Conservation (phyloP, 2,888 invertebrate species). For the Sarcophaga caerulescens region DNA sequence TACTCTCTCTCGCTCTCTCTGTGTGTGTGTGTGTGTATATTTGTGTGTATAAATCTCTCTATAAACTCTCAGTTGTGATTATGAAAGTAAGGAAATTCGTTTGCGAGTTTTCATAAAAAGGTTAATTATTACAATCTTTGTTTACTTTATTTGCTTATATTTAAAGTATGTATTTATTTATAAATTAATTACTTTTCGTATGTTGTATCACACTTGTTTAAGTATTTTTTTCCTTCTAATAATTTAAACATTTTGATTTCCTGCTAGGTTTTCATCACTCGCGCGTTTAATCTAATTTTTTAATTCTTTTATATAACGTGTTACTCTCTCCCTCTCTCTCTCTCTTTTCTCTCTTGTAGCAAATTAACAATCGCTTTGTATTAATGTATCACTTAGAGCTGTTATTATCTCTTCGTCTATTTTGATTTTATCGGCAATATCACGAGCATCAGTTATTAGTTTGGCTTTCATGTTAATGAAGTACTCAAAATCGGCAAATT, state of each 20-base stretch:
- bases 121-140: slow-evolving; percentile 11
- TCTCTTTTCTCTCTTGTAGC: slow-evolving; percentile 24
- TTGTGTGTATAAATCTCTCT: slow-evolving; percentile 56
- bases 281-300: background rate
- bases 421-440: slow-evolving; percentile 91
- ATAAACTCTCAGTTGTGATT: slow-evolving; percentile 52
- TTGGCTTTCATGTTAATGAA: slow-evolving; percentile 94
- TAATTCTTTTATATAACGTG: background rate
- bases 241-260: slow-evolving; percentile 22
- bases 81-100: slow-evolving; percentile 66
- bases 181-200: slow-evolving; percentile 32
- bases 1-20: background rate
- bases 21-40: background rate
- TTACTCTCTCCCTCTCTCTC: background rate
- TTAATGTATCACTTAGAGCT: slow-evolving; percentile 83
- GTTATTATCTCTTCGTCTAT: slow-evolving; percentile 90
- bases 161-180: slow-evolving; percentile 36
- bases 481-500: slow-evolving; percentile 90
- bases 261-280: background rate
- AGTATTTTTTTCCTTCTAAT: background rate
- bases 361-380: slow-evolving; percentile 80
- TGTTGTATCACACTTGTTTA: slow-evolving; percentile 59
- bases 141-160: slow-evolving; percentile 32
- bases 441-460: slow-evolving; percentile 90
- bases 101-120: slow-evolving; percentile 35